phyloP scores from a whole-genome alignment of 1,140 invertebrate species.

The Rhopalosiphum padi region DNA sequence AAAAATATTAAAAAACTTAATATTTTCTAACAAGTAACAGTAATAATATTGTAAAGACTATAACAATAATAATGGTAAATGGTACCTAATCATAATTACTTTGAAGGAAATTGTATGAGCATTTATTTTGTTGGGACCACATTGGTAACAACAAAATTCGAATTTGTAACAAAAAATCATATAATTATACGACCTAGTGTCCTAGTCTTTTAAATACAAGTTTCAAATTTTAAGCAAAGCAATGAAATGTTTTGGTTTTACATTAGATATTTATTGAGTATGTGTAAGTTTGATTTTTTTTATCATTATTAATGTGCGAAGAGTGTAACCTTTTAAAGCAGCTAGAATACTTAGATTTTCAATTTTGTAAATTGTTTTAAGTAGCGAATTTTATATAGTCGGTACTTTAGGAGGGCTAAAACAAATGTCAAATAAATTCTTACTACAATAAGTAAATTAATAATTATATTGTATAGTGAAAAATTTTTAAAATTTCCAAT shows the following conservation, averaged over 20 bases:
- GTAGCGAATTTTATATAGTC: background rate
- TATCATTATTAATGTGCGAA: background rate
- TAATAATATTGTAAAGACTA: no score
- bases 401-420: background rate
- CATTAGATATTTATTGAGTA: no score
- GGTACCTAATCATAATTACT: no score
- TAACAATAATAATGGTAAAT: no score
- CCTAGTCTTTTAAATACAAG: background rate
- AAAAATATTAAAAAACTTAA: no score
- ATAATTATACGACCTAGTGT: background rate
- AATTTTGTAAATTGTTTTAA: background rate
- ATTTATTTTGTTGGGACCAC: no score
- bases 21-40: no score
- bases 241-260: no score
- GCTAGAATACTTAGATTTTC: background rate
- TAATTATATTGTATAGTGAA: background rate
- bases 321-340: background rate
- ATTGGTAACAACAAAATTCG: background rate
- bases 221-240: background rate
- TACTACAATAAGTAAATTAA: background rate
- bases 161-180: background rate
- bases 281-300: no score
- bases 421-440: background rate
- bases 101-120: no score
- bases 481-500: background rate